Evolutionary conservation across 2,888 invertebrate species (phyloP), one percentile per base, ranked within the genome.

Genomic region (Eristalis tenax): DNA sequence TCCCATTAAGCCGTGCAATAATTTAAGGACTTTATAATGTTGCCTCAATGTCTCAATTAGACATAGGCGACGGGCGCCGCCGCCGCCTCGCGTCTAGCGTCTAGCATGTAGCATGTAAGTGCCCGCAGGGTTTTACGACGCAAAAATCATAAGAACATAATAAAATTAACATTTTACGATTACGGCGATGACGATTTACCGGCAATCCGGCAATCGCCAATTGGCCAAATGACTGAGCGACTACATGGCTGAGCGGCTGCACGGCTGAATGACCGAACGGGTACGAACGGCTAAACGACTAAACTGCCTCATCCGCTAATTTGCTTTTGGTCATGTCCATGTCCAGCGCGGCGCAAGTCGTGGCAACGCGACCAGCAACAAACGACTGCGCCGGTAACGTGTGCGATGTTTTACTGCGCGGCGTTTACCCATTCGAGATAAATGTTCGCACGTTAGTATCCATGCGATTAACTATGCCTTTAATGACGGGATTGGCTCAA

Each of bases 91-190:
- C 23, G 26, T 13, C 23, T 18, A 13, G 26, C 26, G 22, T 59
- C 26, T 26, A 59, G 59, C 59, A 4, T 15, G 26, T 13, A 15
- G 38, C 50, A 56, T 32, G 32, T 70, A 28, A 56, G 59, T 65
- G 64, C 38, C 61, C 74, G 32, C 10, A 40, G 56, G 59, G 26
- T 66, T 81, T 82, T 64, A 82, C 86, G 86, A 87, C 68, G 71
- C 65, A 78, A 71, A 87, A 87, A 87, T 83, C 83, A 83, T 74
- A 83, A 78, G 83, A 83, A 83, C 83, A 64, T 79, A 87, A 87
- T 87, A 87, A 87, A 87, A 87, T 83, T 79, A 75, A 79, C 83
- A 76, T 83, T 87, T 87, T 83, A 87, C 71, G 83, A 87, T 83
- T 71, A 83, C 75, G 69, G 59, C 66, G 32, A 75, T 56, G 70